phyloP scores from a whole-genome alignment of 2,888 invertebrate species.

The Plutella xylostella region DNA sequence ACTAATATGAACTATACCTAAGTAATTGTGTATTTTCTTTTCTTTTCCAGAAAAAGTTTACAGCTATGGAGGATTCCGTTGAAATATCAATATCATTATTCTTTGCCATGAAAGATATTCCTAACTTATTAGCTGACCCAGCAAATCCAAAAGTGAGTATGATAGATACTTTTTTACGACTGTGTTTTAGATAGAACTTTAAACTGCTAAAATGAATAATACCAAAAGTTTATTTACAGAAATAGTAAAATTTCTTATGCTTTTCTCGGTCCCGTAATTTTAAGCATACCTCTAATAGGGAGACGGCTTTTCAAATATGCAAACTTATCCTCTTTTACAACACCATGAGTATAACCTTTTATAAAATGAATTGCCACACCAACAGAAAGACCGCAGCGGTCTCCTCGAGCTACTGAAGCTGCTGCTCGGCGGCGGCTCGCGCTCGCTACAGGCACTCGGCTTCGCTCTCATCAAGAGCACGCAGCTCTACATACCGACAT shows the following conservation, averaged over 20 bases:
- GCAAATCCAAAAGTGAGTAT: slow-evolving; percentile 58
- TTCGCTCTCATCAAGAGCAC: slow-evolving; percentile 50
- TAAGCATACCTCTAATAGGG: too few relatives aligned
- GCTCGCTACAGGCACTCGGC: slow-evolving; percentile 55
- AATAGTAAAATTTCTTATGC: too few relatives aligned
- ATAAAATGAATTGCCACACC: too few relatives aligned
- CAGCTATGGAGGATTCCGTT: slow-evolving; percentile 55
- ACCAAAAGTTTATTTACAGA: too few relatives aligned
- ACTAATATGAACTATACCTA: background rate
- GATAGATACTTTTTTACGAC: background rate
- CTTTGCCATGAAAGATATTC: slow-evolving; percentile 65
- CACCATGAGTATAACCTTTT: too few relatives aligned
- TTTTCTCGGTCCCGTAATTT: too few relatives aligned
- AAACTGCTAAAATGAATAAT: too few relatives aligned
- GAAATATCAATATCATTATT: slow-evolving; percentile 63
- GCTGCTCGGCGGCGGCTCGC: slow-evolving; percentile 35
- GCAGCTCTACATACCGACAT: slow-evolving; percentile 44
- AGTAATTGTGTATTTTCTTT: background rate
- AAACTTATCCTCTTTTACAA: too few relatives aligned
- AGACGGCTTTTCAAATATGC: too few relatives aligned
- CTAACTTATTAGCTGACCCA: slow-evolving; percentile 62
- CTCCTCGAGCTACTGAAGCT: slow-evolving; percentile 38
- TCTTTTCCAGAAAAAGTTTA: slow-evolving; percentile 52
- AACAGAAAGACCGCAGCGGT: slow-evolving; percentile 42
- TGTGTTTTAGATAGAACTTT: too few relatives aligned